These are phyloP conservation scores for Haliclystus octoradiatus DNA, from an alignment of 30 jellyfish, hydroid and myxozoan genomes.

Conservation along the genomic window DNA sequence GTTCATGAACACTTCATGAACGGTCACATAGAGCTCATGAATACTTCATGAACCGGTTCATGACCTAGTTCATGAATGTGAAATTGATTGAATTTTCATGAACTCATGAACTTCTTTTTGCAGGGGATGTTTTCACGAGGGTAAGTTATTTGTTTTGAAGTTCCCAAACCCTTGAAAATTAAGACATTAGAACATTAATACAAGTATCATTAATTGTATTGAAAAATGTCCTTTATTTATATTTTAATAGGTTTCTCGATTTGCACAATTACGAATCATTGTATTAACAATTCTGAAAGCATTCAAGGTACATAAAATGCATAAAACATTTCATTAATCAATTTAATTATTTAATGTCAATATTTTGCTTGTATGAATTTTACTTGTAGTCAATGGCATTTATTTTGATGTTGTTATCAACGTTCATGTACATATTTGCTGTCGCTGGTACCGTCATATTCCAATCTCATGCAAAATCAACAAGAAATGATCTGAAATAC, in stretches of 20 bases:
- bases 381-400: constrained; percentile 67
- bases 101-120: too few species aligned
- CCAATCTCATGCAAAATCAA: constrained; percentile 42
- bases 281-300: constrained; percentile 80
- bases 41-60: too few species aligned
- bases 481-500: constrained; percentile 33
- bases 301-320: constrained; percentile 39
- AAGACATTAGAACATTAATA: too few species aligned
- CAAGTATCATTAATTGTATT: too few species aligned
- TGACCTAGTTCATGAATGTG: too few species aligned
- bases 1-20: too few species aligned
- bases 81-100: too few species aligned
- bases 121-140: too few species aligned
- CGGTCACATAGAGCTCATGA: too few species aligned
- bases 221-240: too few species aligned
- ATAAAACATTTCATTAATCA: background rate
- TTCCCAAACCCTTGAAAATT: too few species aligned
- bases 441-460: constrained; percentile 92
- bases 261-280: constrained; percentile 80
- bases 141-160: too few species aligned
- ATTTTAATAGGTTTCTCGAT: constrained; percentile 60
- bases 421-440: constrained; percentile 78
- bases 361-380: background rate
- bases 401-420: constrained; percentile 45
- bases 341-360: background rate